phyloP scores from a whole-genome alignment of 1,140 invertebrate species.

The Chironomus striatipennis region DNA sequence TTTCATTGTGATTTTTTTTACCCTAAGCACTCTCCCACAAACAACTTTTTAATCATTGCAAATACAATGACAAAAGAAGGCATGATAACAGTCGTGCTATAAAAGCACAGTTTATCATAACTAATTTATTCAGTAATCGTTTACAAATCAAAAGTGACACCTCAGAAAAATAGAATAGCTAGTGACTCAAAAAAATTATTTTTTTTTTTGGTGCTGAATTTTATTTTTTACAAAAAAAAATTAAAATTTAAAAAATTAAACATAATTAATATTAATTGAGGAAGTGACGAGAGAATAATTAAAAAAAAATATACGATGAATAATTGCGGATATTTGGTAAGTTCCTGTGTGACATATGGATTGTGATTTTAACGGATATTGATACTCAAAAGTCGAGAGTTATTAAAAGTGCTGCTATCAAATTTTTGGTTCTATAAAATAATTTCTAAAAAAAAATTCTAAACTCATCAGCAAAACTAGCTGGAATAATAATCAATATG shows the following conservation, averaged over 20 bases:
- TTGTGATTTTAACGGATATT: no score
- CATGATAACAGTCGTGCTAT: neutral
- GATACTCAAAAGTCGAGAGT: no score
- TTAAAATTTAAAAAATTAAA: no score
- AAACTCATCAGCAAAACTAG: no score
- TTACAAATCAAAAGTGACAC: neutral
- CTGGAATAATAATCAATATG: no score
- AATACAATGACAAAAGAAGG: neutral
- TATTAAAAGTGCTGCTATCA: no score
- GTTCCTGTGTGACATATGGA: neutral
- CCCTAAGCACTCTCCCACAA: no score
- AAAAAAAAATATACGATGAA: neutral
- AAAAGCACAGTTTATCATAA: conserved; percentile 3
- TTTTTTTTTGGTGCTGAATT: neutral
- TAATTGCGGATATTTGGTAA: conserved; percentile 9
- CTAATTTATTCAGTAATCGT: neutral
- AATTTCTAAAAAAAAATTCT: no score
- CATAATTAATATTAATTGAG: neutral
- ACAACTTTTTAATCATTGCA: no score
- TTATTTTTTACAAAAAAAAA: neutral
- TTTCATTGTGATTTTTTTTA: no score
- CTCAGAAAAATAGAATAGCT: neutral
- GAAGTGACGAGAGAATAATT: neutral
- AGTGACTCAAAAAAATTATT: neutral
- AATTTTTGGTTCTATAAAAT: no score